Base-by-base conservation (phyloP, 1,140 invertebrate genomes). In the Choristoneura fumiferana region DNA sequence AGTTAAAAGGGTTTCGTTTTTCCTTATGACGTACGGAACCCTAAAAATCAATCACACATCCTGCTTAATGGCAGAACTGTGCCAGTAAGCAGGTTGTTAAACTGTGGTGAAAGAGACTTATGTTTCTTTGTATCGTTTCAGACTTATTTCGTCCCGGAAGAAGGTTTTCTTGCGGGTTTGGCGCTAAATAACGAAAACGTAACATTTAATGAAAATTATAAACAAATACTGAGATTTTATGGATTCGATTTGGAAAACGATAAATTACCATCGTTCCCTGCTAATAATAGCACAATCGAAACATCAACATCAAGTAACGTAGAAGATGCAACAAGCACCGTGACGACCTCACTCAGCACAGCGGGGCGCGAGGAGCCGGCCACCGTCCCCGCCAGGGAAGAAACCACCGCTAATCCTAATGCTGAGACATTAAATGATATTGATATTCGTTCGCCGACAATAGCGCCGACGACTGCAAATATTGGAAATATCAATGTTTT, bases 121-220 rank as follows among this genome's bases (percentile, higher is more conserved):
- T 9, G 17, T 15, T 33, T 18, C 13, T 62, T 58, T 54, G 29
- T 60, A 55, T 71, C 68, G 62, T 90, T 84, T 90, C 87, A 96
- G 95, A 95, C 93, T 22, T 96, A 96, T 76, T 94, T 96, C 55
- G 94, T 94, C 58, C 93, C 94, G 0, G 91, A 93, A 62, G 94
- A 96, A 70, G 95, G 95, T 17, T 95, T 95, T 57, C 84, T 96
- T 0, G 94, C 94, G 5, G 95, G 95, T 0, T 77, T 96, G 52
- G 94, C 94, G 1, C 83, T 96, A 14, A 96, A 94, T 75, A 93
- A 93, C 43, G 93, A 94, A 67, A 94, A 95, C 74, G 93, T 95
- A 0, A 93, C 91, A 2, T 91, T 96, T 22, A 92, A 92, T 15
- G 88, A 92, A 8, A 92, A 92, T 18, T 96, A 95, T 69, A 92